Evolutionary conservation across 2,888 invertebrate genomes (phyloP).

Genomic region (Lydus trimaculatus): DNA sequence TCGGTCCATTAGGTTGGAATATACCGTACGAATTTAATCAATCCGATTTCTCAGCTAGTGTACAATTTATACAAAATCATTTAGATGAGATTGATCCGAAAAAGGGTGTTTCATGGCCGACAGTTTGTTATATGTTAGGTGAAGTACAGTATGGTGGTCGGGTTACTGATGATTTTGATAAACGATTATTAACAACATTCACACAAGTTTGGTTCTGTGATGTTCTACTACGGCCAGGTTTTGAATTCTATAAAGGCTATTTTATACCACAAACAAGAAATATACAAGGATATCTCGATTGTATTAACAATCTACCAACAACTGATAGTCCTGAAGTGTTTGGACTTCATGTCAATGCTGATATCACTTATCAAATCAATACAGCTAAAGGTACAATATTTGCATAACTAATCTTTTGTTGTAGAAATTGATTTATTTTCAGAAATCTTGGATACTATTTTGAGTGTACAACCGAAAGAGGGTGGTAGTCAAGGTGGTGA

Average conservation of each 20-base stretch:
- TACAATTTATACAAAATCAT: slow-evolving; percentile 96
- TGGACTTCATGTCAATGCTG: slow-evolving; percentile 95
- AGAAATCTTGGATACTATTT: slow-evolving; percentile 89
- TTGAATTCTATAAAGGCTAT: slow-evolving; percentile 94
- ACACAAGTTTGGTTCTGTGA: slow-evolving; percentile 97
- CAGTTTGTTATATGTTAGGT: slow-evolving; percentile 96
- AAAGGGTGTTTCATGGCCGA: slow-evolving; percentile 97
- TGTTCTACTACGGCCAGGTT: slow-evolving; percentile 81
- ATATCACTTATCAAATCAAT: slow-evolving; percentile 97
- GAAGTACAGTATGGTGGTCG: slow-evolving; percentile 85
- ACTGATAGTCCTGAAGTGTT: slow-evolving; percentile 95
- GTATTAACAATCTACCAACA: slow-evolving; percentile 83
- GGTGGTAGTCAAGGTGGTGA: slow-evolving; percentile 91
- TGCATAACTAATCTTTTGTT: neutral
- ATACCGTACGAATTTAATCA: slow-evolving; percentile 97
- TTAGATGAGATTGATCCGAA: slow-evolving; percentile 97
- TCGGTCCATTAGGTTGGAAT: slow-evolving; percentile 93
- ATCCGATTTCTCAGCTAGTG: slow-evolving; percentile 94
- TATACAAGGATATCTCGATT: slow-evolving; percentile 81
- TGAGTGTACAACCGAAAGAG: slow-evolving; percentile 98
- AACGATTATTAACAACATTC: slow-evolving; percentile 90
- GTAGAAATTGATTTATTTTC: slow-evolving; percentile 16
- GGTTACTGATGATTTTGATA: slow-evolving; percentile 97
- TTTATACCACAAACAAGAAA: slow-evolving; percentile 87
- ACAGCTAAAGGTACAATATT: slow-evolving; percentile 77